phyloP scores from a whole-genome alignment of 2,888 invertebrate species.

The Clanis bilineata region DNA sequence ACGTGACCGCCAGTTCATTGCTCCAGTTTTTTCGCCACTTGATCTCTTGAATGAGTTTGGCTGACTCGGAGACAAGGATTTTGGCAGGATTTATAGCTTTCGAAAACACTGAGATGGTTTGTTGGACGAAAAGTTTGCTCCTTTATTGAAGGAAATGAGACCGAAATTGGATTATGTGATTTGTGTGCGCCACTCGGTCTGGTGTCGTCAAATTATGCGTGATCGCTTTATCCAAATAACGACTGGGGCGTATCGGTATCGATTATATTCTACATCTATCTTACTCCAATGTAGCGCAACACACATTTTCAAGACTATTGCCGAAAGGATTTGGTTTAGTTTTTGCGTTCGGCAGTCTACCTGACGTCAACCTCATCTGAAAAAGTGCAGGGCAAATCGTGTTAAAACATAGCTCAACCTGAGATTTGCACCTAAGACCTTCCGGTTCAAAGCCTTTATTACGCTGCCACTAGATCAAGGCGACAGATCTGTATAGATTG shows the following conservation, averaged over 20 bases:
- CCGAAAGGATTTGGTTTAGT: no score
- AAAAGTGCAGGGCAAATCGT: no score
- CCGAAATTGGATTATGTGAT: slow-evolving; percentile 40
- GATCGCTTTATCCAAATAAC: slow-evolving; percentile 15
- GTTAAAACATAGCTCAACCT: no score
- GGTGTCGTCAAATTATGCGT: slow-evolving; percentile 40
- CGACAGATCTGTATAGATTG: no score
- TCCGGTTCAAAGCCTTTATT: no score
- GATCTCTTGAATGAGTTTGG: slow-evolving; percentile 76
- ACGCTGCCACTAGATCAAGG: no score
- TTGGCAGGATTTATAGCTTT: slow-evolving; percentile 58
- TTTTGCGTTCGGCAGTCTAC: no score
- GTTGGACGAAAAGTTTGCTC: slow-evolving; percentile 17
- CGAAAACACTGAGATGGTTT: slow-evolving; percentile 42
- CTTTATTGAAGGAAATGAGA: slow-evolving; percentile 22
- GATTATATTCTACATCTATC: background rate
- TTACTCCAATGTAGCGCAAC: no score
- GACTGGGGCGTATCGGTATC: background rate
- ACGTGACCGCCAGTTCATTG: slow-evolving; percentile 79
- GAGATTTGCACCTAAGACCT: no score
- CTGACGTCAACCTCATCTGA: no score
- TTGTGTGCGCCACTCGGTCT: slow-evolving; percentile 41
- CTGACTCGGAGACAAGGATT: slow-evolving; percentile 65
- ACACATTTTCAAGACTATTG: no score
- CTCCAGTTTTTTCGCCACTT: slow-evolving; percentile 77